Percentiles rank a stretch among this genome's conserved stretches.
These are phyloP conservation scores for Turnix velox DNA, from an alignment of 2,113 vertebrate genomes.

Conservation along the genomic window DNA sequence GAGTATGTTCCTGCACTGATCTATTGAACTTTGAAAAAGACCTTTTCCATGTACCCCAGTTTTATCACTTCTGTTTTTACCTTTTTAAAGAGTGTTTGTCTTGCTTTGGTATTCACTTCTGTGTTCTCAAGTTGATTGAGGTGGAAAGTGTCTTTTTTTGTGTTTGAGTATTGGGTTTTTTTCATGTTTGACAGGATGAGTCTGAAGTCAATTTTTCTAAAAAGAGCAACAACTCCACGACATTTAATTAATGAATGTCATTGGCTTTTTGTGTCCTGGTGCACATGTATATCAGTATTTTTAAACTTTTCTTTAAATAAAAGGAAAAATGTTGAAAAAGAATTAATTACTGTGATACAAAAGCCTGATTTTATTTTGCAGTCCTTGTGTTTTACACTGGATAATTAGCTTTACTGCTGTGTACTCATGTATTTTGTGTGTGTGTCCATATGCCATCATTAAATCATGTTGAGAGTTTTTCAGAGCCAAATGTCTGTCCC, in stretches of 20 bases:
- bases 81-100: background rate
- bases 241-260: background rate
- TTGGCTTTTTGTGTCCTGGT: background rate
- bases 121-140: background rate
- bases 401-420: slow-evolving; percentile 4
- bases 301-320: background rate
- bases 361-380: slow-evolving; percentile 9
- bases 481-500: background rate
- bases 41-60: background rate
- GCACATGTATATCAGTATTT: background rate
- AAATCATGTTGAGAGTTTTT: slow-evolving; percentile 8
- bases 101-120: background rate
- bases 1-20: background rate
- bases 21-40: background rate
- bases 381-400: background rate
- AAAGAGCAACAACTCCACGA: background rate
- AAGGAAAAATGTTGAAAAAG: background rate
- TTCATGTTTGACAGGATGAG: background rate
- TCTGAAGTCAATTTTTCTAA: background rate
- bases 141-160: background rate
- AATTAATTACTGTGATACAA: background rate
- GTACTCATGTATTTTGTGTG: background rate
- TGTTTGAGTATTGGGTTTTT: background rate
- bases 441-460: background rate
- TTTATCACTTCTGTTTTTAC: background rate